phyloP scores from a whole-genome alignment of 2,888 invertebrate genomes.

The Zaprionus lineosus region DNA sequence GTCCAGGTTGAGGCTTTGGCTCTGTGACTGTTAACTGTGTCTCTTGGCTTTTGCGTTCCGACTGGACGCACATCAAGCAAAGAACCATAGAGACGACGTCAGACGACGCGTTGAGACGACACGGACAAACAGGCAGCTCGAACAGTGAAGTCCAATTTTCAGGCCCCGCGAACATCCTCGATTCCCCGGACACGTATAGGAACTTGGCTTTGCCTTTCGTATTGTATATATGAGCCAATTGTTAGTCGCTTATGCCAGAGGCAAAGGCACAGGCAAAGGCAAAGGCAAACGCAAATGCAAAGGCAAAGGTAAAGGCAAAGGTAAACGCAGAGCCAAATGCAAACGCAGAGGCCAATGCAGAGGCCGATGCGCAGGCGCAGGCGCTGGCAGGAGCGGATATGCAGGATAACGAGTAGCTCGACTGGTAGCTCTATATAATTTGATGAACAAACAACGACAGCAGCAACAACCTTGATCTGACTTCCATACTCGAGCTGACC shows the following conservation, averaged over 20 bases:
- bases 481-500: slow-evolving; percentile 31
- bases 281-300: neutral
- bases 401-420: slow-evolving; percentile 52
- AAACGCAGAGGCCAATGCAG: slow-evolving; percentile 28
- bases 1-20: neutral
- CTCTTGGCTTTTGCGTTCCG: slow-evolving; percentile 55
- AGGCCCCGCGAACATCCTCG: neutral
- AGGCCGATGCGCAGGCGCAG: neutral
- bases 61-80: slow-evolving; percentile 64
- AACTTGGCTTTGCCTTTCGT: slow-evolving; percentile 1
- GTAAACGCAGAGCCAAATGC: no score
- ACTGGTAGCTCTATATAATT: slow-evolving; percentile 74
- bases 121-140: slow-evolving; percentile 67
- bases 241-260: slow-evolving; percentile 44
- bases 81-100: slow-evolving; percentile 47
- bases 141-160: slow-evolving; percentile 33
- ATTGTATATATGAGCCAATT: slow-evolving; percentile 46
- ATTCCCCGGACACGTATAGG: neutral
- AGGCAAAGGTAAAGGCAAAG: slow-evolving; percentile 42
- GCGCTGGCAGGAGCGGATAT: slow-evolving; percentile 13
- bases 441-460: slow-evolving; percentile 72
- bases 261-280: slow-evolving; percentile 7
- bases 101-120: slow-evolving; percentile 66
- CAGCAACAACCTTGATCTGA: slow-evolving; percentile 56
- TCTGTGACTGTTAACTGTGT: slow-evolving; percentile 9